Conservation (phyloP, 1,140 invertebrate genomes). For the Brachionus koreanus region DNA sequence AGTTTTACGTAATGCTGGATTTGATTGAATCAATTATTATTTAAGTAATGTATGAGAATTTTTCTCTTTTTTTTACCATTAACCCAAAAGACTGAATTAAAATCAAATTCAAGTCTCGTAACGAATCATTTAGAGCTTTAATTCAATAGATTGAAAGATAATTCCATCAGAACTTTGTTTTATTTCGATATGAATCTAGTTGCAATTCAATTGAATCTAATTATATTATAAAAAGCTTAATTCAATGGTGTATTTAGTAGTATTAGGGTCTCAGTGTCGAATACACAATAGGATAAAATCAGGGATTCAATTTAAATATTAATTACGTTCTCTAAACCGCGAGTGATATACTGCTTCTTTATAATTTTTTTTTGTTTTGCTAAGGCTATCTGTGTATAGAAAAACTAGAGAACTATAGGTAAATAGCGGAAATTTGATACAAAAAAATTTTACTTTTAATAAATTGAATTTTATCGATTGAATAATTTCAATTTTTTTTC, state of each 20-base stretch:
- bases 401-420: background rate
- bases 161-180: slow-evolving; percentile 14
- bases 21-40: slow-evolving; percentile 9
- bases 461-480: slow-evolving; percentile 25
- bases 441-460: background rate
- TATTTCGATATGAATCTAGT: slow-evolving; percentile 1
- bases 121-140: slow-evolving; percentile 36
- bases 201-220: slow-evolving; percentile 41
- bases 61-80: background rate
- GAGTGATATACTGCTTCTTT: background rate
- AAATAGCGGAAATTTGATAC: slow-evolving; percentile 5
- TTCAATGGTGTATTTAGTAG: slow-evolving; percentile 26
- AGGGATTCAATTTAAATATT: slow-evolving; percentile 6
- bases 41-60: background rate
- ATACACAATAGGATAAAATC: slow-evolving; percentile 18
- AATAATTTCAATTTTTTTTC: slow-evolving; percentile 33
- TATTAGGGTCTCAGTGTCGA: background rate
- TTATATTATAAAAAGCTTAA: background rate
- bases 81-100: slow-evolving; percentile 12
- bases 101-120: slow-evolving; percentile 39
- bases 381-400: background rate
- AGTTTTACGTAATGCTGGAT: slow-evolving; percentile 34
- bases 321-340: background rate
- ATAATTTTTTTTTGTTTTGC: background rate
- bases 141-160: slow-evolving; percentile 37